phyloP scores from a whole-genome alignment of 1,140 invertebrate species.

The Holcopasites calliopsidis region DNA sequence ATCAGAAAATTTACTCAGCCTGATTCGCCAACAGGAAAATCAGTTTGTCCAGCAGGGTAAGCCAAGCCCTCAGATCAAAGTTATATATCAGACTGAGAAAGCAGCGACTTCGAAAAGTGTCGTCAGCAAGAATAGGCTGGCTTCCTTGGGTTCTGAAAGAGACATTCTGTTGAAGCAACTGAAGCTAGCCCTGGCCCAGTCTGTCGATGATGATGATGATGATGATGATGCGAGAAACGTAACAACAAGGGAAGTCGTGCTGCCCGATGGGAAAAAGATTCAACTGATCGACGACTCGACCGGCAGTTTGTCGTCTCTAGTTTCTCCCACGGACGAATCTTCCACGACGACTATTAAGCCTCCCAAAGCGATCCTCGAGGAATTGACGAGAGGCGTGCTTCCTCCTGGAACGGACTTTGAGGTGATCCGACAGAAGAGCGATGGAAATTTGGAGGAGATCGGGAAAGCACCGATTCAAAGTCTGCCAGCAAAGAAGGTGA shows the following conservation, averaged over 20 bases:
- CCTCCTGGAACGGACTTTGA: constrained; percentile 89
- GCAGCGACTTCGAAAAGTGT: constrained; percentile 42
- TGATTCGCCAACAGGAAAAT: constrained; percentile 71
- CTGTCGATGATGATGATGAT: constrained; percentile 81
- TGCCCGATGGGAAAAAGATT: constrained; percentile 87
- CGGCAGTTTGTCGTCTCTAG: constrained; percentile 64
- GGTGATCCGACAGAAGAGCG: constrained; percentile 86
- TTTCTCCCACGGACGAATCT: constrained; percentile 46
- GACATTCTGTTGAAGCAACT: constrained; percentile 86
- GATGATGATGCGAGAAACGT: constrained; percentile 83
- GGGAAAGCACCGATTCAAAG: constrained; percentile 81
- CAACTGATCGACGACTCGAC: constrained; percentile 82
- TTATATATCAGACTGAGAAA: constrained; percentile 75
- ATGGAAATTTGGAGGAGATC: constrained; percentile 87
- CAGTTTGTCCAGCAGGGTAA: constrained; percentile 63
- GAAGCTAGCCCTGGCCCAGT: constrained; percentile 85
- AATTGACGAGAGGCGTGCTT: constrained; percentile 87
- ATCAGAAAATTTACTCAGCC: constrained; percentile 69
- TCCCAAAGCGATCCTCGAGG: constrained; percentile 83
- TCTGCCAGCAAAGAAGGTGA: constrained; percentile 89
- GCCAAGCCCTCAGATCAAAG: constrained; percentile 71
- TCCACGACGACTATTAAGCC: constrained; percentile 78
- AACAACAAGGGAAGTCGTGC: constrained; percentile 85
- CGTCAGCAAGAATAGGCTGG: constrained; percentile 14
- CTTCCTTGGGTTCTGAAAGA: constrained; percentile 57